These are phyloP conservation scores for Lucilia cuprina DNA, from an alignment of 1,140 invertebrate genomes.

Conservation along the genomic window DNA sequence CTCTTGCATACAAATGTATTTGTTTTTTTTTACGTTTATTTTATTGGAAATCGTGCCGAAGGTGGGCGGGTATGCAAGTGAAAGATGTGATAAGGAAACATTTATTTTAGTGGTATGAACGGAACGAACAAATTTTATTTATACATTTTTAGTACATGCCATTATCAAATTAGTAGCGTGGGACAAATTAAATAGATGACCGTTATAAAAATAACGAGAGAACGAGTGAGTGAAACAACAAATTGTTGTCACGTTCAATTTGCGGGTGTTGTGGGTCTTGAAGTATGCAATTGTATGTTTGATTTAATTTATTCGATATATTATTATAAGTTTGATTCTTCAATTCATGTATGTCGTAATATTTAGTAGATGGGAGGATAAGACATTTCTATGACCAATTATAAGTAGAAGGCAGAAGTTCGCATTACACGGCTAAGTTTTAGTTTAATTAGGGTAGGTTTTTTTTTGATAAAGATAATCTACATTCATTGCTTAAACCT, in stretches of 20 bases:
- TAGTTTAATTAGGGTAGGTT: too few species aligned
- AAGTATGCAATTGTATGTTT: too few species aligned
- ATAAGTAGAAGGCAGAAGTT: too few species aligned
- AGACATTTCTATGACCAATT: too few species aligned
- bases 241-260: neutral
- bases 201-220: neutral
- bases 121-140: neutral
- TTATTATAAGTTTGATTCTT: neutral
- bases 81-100: neutral
- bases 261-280: neutral
- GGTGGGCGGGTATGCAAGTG: neutral
- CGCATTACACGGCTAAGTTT: too few species aligned
- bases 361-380: neutral
- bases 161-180: constrained; percentile 17
- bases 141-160: neutral
- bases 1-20: too few species aligned
- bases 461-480: too few species aligned
- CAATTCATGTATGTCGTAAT: neutral
- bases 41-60: neutral
- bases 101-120: neutral
- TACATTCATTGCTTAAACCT: too few species aligned
- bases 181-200: neutral
- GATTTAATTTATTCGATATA: too few species aligned
- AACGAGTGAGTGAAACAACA: neutral
- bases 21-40: too few species aligned